phyloP scores from a whole-genome alignment of 2,888 invertebrate species.

The Rugalucina vietnamica region DNA sequence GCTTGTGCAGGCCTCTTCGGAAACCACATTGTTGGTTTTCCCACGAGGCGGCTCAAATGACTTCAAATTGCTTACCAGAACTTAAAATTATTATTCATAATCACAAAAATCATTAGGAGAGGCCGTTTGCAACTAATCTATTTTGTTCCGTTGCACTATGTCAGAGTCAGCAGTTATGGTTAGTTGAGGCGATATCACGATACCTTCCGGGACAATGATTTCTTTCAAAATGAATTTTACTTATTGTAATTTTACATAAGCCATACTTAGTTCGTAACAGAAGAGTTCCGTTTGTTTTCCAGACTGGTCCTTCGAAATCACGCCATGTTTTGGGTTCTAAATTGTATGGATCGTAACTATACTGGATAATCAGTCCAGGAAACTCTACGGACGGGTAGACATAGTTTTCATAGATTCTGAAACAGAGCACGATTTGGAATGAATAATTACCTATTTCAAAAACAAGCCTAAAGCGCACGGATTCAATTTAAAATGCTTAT shows the following conservation, averaged over 20 bases:
- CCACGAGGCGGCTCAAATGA: too few relatives aligned
- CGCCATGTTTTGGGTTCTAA: background rate
- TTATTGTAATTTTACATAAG: background rate
- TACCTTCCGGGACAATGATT: background rate
- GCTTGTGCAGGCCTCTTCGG: too few relatives aligned
- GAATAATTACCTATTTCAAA: background rate
- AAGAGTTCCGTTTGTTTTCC: background rate
- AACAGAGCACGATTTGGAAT: background rate
- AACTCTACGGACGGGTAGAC: background rate
- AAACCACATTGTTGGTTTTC: too few relatives aligned
- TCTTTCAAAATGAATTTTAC: background rate
- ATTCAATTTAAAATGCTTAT: background rate
- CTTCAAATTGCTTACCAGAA: too few relatives aligned
- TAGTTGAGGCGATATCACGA: background rate
- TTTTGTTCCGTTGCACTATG: background rate
- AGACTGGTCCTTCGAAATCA: background rate
- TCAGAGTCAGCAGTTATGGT: background rate
- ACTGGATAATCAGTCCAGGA: background rate
- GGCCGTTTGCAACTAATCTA: background rate
- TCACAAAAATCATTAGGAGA: too few relatives aligned
- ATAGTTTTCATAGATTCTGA: background rate
- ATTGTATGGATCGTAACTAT: background rate
- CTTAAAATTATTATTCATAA: too few relatives aligned
- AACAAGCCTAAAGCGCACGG: background rate
- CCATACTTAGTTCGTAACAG: background rate